Conservation (phyloP, 2,797 vertebrate genomes). For the Lophotriccus pileatus region DNA sequence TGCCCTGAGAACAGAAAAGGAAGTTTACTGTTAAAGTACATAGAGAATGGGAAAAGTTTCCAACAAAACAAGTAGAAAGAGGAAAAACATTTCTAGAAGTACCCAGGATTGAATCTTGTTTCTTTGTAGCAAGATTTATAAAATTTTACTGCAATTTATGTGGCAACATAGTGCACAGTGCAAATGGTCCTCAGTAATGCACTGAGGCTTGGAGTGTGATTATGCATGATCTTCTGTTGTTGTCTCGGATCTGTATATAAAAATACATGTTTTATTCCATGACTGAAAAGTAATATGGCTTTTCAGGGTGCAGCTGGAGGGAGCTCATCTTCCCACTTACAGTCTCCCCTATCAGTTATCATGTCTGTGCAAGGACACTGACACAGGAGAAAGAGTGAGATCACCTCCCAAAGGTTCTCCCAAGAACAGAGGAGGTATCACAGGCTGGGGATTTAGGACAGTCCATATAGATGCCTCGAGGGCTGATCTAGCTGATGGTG, state of each 20-base stretch:
- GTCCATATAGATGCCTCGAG: neutral
- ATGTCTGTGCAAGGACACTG: neutral
- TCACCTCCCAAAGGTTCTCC: neutral
- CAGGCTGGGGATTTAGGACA: neutral
- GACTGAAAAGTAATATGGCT: neutral
- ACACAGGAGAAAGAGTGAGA: neutral
- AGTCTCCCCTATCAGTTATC: neutral
- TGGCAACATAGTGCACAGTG: rapidly evolving
- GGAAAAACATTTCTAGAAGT: neutral
- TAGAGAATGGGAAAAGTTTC: neutral
- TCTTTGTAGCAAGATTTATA: neutral
- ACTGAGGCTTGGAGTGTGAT: neutral
- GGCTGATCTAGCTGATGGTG: neutral
- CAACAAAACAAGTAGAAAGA: neutral
- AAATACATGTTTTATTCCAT: neutral
- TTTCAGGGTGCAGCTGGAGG: neutral
- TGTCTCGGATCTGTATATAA: neutral
- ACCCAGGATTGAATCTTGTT: neutral
- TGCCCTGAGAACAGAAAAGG: neutral
- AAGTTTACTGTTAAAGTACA: neutral
- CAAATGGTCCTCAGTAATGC: neutral
- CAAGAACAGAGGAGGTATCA: neutral
- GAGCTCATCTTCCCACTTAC: neutral
- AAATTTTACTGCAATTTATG: neutral
- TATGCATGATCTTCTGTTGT: neutral